A percentile compares a stretch with the other conserved stretches of the same genome.
Conservation (phyloP, 2,113 vertebrate species). For the Hassar affinis region DNA sequence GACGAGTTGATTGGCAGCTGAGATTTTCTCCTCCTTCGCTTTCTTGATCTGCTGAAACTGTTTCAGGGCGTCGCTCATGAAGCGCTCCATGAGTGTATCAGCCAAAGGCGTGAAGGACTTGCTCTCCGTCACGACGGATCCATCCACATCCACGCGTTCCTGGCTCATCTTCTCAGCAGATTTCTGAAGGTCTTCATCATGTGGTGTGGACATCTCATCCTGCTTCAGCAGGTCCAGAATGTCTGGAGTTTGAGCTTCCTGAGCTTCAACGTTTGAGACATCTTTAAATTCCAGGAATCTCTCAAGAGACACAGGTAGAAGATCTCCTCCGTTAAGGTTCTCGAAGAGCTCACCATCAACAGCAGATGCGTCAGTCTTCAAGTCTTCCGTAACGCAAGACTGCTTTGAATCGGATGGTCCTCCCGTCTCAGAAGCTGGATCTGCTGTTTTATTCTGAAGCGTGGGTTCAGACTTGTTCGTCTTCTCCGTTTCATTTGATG, state of each 20-base stretch:
- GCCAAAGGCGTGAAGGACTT: conserved; percentile 75
- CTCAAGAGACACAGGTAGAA: conserved; percentile 56
- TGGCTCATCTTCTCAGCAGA: conserved; percentile 40
- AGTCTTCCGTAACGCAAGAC: conserved; percentile 10
- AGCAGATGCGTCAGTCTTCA: conserved; percentile 37
- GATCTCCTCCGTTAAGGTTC: conserved; percentile 21
- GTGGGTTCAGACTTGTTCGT: conserved; percentile 52
- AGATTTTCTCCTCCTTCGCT: conserved; percentile 82
- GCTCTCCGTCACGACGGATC: conserved; percentile 43
- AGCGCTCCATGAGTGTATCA: conserved; percentile 80
- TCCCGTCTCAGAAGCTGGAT: conserved; percentile 57
- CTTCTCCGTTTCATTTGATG: conserved; percentile 62
- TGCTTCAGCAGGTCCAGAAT: conserved; percentile 75
- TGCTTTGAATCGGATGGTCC: conserved; percentile 46
- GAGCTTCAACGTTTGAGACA: conserved; percentile 36
- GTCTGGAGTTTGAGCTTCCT: conserved; percentile 66
- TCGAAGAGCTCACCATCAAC: conserved; percentile 39
- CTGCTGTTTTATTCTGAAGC: conserved; percentile 48
- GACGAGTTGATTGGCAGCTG: conserved; percentile 65
- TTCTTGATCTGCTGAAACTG: conserved; percentile 85
- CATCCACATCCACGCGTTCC: conserved; percentile 59
- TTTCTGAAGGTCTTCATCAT: conserved; percentile 70
- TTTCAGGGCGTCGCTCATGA: conserved; percentile 80
- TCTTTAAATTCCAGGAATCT: conserved; percentile 59
- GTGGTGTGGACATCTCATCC: conserved; percentile 69